Conservation (phyloP, 2,113 vertebrate genomes). For the Scartelaos histophorus region DNA sequence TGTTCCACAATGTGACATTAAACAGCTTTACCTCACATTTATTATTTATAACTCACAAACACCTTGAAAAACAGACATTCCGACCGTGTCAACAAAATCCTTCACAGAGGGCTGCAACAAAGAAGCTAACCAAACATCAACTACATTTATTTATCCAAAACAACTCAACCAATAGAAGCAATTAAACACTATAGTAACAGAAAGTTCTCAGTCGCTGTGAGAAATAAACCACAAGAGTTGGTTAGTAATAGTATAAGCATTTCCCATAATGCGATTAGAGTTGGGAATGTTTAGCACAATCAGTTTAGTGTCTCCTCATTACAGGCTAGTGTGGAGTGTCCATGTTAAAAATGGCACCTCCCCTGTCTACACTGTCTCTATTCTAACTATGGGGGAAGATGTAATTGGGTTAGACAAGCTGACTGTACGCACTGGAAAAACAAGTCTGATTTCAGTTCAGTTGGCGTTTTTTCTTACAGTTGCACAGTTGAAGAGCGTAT, state of each 20-base stretch:
- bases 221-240: not conserved
- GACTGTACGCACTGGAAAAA: not conserved
- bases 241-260: not conserved
- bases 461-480: not conserved
- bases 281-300: slow-evolving; percentile 34
- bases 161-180: not conserved
- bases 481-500: not conserved
- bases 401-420: slow-evolving; percentile 19
- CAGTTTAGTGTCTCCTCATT: slow-evolving; percentile 6
- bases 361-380: slow-evolving; percentile 1
- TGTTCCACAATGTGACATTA: no score
- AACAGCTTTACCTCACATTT: no score
- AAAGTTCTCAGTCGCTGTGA: not conserved
- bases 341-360: not conserved
- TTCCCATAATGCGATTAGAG: slow-evolving; percentile 20
- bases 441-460: not conserved
- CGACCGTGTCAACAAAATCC: not conserved
- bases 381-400: not conserved
- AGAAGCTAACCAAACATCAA: not conserved
- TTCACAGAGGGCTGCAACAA: no score
- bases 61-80: no score
- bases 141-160: not conserved
- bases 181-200: not conserved
- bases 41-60: no score
- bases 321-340: slow-evolving; percentile 9